Evolutionary conservation across 2,888 invertebrate species (phyloP), one percentile per base, ranked within the genome.

Genomic region (Catocala nupta): DNA sequence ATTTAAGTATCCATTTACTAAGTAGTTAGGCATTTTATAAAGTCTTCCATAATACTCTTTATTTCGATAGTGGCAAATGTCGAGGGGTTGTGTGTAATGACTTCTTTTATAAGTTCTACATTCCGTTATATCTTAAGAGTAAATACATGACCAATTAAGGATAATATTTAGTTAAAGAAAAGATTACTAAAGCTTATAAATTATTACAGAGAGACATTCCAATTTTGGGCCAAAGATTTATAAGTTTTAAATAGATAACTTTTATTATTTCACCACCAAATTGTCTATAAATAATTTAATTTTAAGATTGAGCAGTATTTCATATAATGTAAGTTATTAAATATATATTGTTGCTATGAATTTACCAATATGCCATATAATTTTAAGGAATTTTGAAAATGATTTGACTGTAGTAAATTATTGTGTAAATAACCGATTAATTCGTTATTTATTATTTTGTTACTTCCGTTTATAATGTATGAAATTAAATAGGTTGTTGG

Each of bases 311-410:
- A 67, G 57, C 76, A 76, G 72, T 80, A 80, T 79, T 80, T 66
- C 57, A 47, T 72, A 60, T 64, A 39, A 16, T 42, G 9, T 66
- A 54, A 71, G 54, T 43, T 61, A 13, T 43, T 9, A 55, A 33
- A 65, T 68, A 6, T 73, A 49, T 65, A 54, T 48, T 65, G 58
- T 59, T 70, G 58, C 64, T 55, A 73, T 63, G 59, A 70, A 65
- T 77, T 72, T 65, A 78, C 63, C 67, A 70, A 71, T 71, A 79
- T 79, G 85, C 84, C 84, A 85, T 84, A 84, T 72, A 82, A 84
- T 62, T 51, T 66, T 61, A 78, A 74, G 75, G 62, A 51, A 61
- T 55, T 59, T 65, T 62, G 63, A 56, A 70, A 62, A 58, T 66
- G 63, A 67, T 55, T 67, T 63, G 51, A 60, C 33, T 59, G 54